A percentile compares a stretch with the other conserved stretches of the same genome.
Conservation (phyloP, 2,888 invertebrate genomes). For the Drosophila prolongata region DNA sequence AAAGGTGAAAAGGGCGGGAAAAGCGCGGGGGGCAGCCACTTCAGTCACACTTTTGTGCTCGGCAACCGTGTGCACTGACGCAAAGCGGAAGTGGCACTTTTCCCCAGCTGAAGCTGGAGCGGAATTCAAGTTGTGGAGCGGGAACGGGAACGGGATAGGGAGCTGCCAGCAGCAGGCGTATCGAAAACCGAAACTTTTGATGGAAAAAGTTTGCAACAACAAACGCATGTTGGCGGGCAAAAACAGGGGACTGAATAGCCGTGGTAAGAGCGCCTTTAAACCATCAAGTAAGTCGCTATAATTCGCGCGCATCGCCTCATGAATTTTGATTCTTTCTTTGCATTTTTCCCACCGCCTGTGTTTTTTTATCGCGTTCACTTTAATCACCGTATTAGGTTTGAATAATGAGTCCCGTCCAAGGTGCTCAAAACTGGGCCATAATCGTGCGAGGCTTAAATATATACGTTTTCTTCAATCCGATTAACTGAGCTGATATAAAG, state of each 20-base stretch:
- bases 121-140: constrained; percentile 11
- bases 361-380: constrained; percentile 31
- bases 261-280: constrained; percentile 38
- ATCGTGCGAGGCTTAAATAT: constrained; percentile 42
- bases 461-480: constrained; percentile 27
- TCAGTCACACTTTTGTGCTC: constrained; percentile 72
- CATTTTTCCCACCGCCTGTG: constrained; percentile 13
- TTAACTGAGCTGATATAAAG: constrained; percentile 33
- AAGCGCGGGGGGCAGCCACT: constrained; percentile 22
- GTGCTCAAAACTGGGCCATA: constrained; percentile 46
- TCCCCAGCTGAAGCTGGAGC: constrained; percentile 32
- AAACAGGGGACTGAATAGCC: background rate
- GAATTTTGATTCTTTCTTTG: constrained; percentile 67
- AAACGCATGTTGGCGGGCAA: constrained; percentile 68
- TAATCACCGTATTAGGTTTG: constrained; percentile 63
- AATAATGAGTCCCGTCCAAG: constrained; percentile 62
- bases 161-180: constrained; percentile 61
- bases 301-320: constrained; percentile 68
- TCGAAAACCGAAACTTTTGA: constrained; percentile 81
- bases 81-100: constrained; percentile 77
- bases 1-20: background rate
- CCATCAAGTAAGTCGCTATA: constrained; percentile 69
- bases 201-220: constrained; percentile 81
- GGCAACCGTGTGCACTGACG: constrained; percentile 71
- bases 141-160: constrained; percentile 4